Conservation (phyloP, 1,140 invertebrate species). For the Drosophila sp. region DNA sequence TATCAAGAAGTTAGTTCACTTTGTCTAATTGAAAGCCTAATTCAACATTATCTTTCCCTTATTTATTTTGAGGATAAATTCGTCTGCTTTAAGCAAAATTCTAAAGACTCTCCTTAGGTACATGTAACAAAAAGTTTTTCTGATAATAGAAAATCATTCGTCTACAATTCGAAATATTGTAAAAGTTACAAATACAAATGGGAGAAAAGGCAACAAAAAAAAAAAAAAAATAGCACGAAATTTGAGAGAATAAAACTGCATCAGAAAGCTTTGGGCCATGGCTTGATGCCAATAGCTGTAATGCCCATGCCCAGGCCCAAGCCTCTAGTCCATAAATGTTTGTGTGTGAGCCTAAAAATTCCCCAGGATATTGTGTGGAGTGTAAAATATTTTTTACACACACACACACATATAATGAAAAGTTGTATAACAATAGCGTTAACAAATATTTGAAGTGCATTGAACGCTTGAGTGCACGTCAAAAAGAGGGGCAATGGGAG, state of each 20-base stretch:
- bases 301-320: constrained; percentile 5
- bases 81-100: not conserved
- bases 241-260: constrained; percentile 40
- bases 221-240: constrained; percentile 6
- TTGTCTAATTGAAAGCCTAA: no score
- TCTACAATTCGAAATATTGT: constrained; percentile 54
- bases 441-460: constrained; percentile 72
- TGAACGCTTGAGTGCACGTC: constrained; percentile 54
- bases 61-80: not conserved
- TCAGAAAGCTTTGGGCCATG: constrained; percentile 56
- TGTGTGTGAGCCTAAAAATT: constrained; percentile 34
- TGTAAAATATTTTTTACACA: constrained; percentile 61
- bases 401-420: constrained; percentile 22
- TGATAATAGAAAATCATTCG: constrained; percentile 58
- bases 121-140: not conserved
- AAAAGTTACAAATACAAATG: constrained; percentile 63
- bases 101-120: not conserved
- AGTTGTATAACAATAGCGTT: constrained; percentile 73
- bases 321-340: constrained; percentile 37
- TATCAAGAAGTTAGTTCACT: no score
- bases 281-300: constrained; percentile 65
- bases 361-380: constrained; percentile 47
- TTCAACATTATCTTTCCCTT: no score
- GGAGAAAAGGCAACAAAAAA: constrained; percentile 20
- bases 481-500: constrained; percentile 23